phyloP scores from a whole-genome alignment of 2,797 vertebrate genomes.

The Limnodromus scolopaceus region DNA sequence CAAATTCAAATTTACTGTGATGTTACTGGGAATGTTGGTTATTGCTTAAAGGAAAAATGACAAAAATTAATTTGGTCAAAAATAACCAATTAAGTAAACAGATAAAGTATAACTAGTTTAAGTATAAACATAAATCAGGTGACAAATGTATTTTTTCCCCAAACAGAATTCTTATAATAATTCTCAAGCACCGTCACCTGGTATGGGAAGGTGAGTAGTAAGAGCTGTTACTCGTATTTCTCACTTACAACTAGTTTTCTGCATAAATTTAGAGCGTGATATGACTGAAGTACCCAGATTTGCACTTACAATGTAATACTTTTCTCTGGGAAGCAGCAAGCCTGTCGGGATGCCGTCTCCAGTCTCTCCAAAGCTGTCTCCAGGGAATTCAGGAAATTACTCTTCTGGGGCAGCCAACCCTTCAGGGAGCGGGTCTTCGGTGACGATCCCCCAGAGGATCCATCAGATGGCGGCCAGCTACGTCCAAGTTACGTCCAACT shows the following conservation, averaged over 20 bases:
- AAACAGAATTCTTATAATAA: conserved; percentile 95
- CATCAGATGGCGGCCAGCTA: conserved; percentile 99
- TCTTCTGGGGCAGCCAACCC: conserved; percentile 88
- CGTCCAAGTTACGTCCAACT: conserved; percentile 98
- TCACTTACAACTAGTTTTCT: accelerated
- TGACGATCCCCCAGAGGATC: conserved; percentile 98
- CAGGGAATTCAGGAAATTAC: conserved; percentile 91
- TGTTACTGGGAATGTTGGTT: not conserved
- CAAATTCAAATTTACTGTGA: not conserved
- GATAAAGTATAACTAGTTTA: not conserved
- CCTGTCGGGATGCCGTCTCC: conserved; percentile 95
- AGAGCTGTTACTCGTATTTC: not conserved
- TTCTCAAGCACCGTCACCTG: conserved; percentile 98
- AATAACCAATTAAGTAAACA: not conserved
- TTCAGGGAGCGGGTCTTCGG: conserved; percentile 90
- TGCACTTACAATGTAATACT: not conserved
- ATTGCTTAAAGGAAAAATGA: not conserved
- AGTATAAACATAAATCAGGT: not conserved
- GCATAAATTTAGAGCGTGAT: accelerated
- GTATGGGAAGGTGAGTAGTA: conserved; percentile 92
- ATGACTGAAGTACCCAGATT: not conserved
- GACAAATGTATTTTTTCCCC: conserved; percentile 27
- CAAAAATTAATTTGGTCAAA: not conserved
- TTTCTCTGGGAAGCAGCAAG: conserved; percentile 82
- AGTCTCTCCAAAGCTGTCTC: conserved; percentile 96